Base-by-base conservation (phyloP, 1,140 invertebrate species). In the Brachionus asplanchnoidis region DNA sequence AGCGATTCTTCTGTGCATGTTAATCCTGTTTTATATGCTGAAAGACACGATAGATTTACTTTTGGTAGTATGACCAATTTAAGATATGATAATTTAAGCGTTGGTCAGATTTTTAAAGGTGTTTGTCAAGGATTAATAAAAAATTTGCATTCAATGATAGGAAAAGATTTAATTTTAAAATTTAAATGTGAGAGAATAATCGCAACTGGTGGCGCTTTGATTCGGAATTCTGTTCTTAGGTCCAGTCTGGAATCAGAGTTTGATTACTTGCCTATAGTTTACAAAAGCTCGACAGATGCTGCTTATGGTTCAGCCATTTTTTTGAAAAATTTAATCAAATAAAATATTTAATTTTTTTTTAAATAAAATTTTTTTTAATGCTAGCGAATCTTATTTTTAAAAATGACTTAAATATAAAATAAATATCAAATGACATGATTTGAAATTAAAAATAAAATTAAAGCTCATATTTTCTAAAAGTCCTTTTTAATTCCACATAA, bases 71-170 rank as follows among this genome's bases (percentile, higher is more conserved):
- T 94, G 1, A 89, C 88, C 53, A 93, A 94, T 87, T 93, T 95
- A 66, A 92, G 92, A 85, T 89, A 92, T 3, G 92, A 92, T 32
- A 95, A 95, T 87, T 89, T 94, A 11, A 44, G 23, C 7, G 89
- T 96, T 36, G 93, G 93, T 12, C 91, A 85, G 87, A 92, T 95
- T 36, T 95, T 94, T 87, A 90, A 92, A 86, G 91, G 93, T 2
- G 87, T 95, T 0, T 95, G 94, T 88, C 91, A 92, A 78, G 94
- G 95, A 77, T 88, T 96, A n/a, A 92, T 95, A 80, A 90, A 92
- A 84, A 95, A 95, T 90, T 88, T 95, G 65, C 92, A 93, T 87
- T 90, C 73, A 36, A 88, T 89, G 87, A 86, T 89, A 85, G 84
- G 87, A 23, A 44, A 46, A n/a, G 85, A 87, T 11, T n/a, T 84